Evolutionary conservation across 53 echinoderm and acorn worm genomes (phyloP), one percentile per base, ranked within the genome.

Genomic region (Apostichopus leukothele): DNA sequence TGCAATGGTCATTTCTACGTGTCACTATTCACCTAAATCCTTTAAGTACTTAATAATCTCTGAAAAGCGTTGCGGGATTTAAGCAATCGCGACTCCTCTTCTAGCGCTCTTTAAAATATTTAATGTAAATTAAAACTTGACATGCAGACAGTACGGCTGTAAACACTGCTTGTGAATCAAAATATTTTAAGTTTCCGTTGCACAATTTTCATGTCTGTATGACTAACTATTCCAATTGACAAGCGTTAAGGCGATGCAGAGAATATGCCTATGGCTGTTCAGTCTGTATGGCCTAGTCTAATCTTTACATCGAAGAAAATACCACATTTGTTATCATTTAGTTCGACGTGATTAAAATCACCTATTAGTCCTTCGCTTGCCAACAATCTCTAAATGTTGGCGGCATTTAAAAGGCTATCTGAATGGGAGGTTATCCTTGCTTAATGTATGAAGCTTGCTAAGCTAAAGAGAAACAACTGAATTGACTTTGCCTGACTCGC

Each of bases 271-370:
- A 39, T 39, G 39, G 39, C 39, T 39, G 39, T 39, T 39, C 39
- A 39, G 39, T 39, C 39, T 39, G 39, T 39, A 39, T 39, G 39
- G 39, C 39, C 39, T 79, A 51, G 79, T 79, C 79, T 79, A 26
- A 79, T n/a, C 79, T 53, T 79, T 79, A 79, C 79, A 79, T 18
- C 14, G 79, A 51, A 79, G 52, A 79, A 79, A 79, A 79, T 53
- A 79, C 79, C 79, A 79, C 79, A 79, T 79, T 79, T 79, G 79
- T 79, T 79, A 79, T 79, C 79, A 79, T 79, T 79, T 79, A 79
- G 79, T 79, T 79, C 79, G 51, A 79, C 19, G 50, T 52, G 79
- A 79, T 51, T 79, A 51, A 53, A 51, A 52, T 79, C 51, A 79
- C 79, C 79, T 39, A 79, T 79, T 79, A 79, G 54, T 52, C 52